Evolutionary conservation across 1,140 invertebrate species (phyloP).

Genomic region (Charaxes varanes): DNA sequence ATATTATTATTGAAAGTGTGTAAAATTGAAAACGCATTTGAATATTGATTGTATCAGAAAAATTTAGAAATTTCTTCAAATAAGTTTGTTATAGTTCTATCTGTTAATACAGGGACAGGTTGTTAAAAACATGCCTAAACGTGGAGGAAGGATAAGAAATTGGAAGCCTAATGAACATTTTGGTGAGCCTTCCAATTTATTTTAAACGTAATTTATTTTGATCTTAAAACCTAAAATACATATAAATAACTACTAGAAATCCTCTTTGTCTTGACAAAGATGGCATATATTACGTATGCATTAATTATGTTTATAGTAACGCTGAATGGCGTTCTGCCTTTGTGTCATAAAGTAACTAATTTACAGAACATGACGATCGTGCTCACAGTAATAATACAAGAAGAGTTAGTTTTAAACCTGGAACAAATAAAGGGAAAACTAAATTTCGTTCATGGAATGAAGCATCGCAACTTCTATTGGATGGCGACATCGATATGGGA

Average conservation of each 20-base stretch:
- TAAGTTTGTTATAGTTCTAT: too few relatives aligned
- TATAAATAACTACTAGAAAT: background rate
- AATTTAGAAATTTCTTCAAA: too few relatives aligned
- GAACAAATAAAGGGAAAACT: slow-evolving; percentile 59
- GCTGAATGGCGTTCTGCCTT: background rate
- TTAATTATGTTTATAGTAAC: background rate
- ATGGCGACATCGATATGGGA: slow-evolving; percentile 77
- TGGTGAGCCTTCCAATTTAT: slow-evolving; percentile 45
- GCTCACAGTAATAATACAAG: slow-evolving; percentile 39
- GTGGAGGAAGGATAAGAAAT: slow-evolving; percentile 50
- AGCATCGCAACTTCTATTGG: slow-evolving; percentile 58
- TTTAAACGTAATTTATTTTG: background rate
- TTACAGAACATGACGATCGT: slow-evolving; percentile 69
- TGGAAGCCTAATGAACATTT: slow-evolving; percentile 56
- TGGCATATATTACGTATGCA: background rate
- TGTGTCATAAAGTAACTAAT: slow-evolving; percentile 18
- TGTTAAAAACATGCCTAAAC: slow-evolving; percentile 57
- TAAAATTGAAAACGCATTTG: too few relatives aligned
- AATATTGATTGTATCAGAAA: too few relatives aligned
- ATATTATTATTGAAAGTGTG: too few relatives aligned
- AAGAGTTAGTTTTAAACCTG: slow-evolving; percentile 75
- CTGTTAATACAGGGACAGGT: too few relatives aligned
- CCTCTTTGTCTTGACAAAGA: background rate
- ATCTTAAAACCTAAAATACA: too few relatives aligned
- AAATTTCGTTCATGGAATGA: slow-evolving; percentile 62